phyloP scores from a whole-genome alignment of 53 echinoderm and acorn worm genomes.

The Arbacia lixula region DNA sequence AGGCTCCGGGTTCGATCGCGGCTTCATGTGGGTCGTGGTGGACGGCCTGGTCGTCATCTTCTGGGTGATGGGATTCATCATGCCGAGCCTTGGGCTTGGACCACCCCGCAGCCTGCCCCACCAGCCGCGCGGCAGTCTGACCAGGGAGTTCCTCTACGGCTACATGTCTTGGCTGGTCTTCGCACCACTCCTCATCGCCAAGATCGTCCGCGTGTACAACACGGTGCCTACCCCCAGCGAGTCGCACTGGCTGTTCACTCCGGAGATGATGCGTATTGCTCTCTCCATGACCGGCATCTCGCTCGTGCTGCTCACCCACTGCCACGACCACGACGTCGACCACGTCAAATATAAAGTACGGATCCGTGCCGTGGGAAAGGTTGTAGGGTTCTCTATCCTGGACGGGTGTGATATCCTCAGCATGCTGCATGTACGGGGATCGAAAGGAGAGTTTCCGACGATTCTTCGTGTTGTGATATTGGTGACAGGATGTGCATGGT shows the following conservation, averaged over 20 bases:
- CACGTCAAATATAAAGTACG: conserved; percentile 71
- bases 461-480: conserved; percentile 67
- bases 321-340: conserved; percentile 76
- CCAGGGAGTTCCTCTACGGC: conserved; percentile 74
- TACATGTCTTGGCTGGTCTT: conserved; percentile 86
- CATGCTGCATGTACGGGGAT: conserved; percentile 54
- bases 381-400: conserved; percentile 76
- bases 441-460: conserved; percentile 31
- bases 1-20: conserved; percentile 60
- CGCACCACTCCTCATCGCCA: conserved; percentile 75
- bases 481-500: conserved; percentile 74
- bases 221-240: conserved; percentile 57
- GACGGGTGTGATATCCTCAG: conserved; percentile 82
- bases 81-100: conserved; percentile 45
- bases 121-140: conserved; percentile 23
- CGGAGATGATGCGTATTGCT: conserved; percentile 75
- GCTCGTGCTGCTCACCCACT: conserved; percentile 68
- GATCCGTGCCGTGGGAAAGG: conserved; percentile 67
- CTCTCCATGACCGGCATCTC: conserved; percentile 74
- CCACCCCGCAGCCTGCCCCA: conserved; percentile 14
- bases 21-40: conserved; percentile 80
- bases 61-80: conserved; percentile 71
- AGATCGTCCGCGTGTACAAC: conserved; percentile 72
- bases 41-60: conserved; percentile 66
- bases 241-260: conserved; percentile 66